Base-by-base conservation (phyloP, 2,113 vertebrate species). In the Mugil cephalus region DNA sequence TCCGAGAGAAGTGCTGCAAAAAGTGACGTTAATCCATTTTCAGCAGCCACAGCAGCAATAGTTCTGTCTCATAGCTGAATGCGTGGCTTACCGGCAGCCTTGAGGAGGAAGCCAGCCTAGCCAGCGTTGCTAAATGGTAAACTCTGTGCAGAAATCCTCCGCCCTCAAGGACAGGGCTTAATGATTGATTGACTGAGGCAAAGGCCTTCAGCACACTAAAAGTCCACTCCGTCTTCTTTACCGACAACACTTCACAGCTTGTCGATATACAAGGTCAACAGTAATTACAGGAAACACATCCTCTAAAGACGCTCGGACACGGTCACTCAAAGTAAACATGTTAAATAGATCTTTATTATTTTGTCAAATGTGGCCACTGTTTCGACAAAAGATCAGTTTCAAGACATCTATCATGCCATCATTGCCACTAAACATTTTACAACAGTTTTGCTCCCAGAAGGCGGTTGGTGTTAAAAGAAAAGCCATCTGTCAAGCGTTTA, bases 101-200 rank as follows among this genome's bases (percentile, higher is more conserved):
- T 88, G 76, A 87, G 38, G 68, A 64, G 36, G 72, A 69, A 70
- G 65, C 36, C 9, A 19, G 24, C 19, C 61, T 21, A 65, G 60
- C 35, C 60, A 70, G 61, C 4, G 79, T 58, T 11, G 75, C 61
- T 70, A 55, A 45, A 62, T 54, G 24, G 83, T 60, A 53, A 69
- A 81, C 69, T 69, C 45, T 0, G 24, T 17, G 74, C 39, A 84
- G 79, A 86, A 83, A 70, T 84, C 47, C 62, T 67, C 52, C 8
- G 21, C 51, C 69, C 55, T 86, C 71, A 86, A 89, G 82, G 89
- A 79, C 77, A 7, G 54, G 30, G 39, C 60, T 62, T 61, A 84
- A 52, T 82, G 88, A 93, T 86, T 89, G 80, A 93, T 79, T 74
- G 71, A 74, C 79, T 77, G 70, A 53, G 59, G 83, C 64, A 66